A percentile compares a stretch with the other conserved stretches of the same genome.
phyloP scores from a whole-genome alignment of 2,113 vertebrate genomes.

The Steatornis caripensis region DNA sequence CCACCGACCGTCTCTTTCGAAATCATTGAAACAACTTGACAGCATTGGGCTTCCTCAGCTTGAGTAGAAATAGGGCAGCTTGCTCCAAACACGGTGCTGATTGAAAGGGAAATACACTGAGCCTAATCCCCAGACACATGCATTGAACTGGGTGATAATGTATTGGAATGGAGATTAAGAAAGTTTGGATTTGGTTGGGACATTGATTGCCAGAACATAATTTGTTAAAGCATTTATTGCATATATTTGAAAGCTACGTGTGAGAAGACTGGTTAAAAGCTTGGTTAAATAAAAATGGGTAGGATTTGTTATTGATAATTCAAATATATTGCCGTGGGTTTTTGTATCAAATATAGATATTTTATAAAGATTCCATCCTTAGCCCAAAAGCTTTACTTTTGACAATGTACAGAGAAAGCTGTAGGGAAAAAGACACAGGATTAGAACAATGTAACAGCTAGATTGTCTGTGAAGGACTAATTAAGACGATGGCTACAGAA shows the following conservation, averaged over 20 bases:
- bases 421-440: neutral
- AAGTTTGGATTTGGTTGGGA: neutral
- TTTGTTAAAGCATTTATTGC: neutral
- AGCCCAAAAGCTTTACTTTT: neutral
- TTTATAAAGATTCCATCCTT: neutral
- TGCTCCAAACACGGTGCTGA: neutral
- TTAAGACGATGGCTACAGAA: neutral
- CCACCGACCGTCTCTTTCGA: neutral
- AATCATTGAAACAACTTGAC: neutral
- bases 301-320: neutral
- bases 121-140: neutral
- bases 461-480: neutral
- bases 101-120: neutral
- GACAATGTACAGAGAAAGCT: neutral
- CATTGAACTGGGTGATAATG: neutral
- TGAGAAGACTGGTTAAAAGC: neutral
- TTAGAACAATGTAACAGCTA: neutral
- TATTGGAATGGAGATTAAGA: neutral
- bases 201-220: neutral
- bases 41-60: neutral
- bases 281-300: neutral
- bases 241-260: neutral
- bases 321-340: neutral
- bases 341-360: neutral
- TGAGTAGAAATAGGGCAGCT: neutral